Percentiles rank a stretch among this genome's conserved stretches.
phyloP scores from a whole-genome alignment of 1,140 invertebrate genomes.

The Drosophila murphyi region DNA sequence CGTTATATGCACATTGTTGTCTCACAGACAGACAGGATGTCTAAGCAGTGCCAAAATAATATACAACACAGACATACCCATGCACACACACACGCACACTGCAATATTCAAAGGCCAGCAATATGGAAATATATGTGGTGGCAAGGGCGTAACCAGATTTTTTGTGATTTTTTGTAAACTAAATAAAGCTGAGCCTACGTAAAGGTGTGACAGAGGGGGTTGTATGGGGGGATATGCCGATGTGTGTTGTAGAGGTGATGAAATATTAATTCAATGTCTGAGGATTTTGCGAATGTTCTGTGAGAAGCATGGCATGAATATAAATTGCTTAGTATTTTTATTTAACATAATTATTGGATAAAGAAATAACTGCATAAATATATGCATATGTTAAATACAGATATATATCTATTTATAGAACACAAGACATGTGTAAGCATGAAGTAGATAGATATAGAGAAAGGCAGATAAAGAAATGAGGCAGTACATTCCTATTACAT shows the following conservation, averaged over 20 bases:
- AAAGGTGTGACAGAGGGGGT: too few relatives aligned
- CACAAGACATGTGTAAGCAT: too few relatives aligned
- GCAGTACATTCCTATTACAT: too few relatives aligned
- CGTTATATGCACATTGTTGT: slow-evolving; percentile 41
- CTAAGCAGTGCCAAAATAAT: slow-evolving; percentile 32
- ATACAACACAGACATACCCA: slow-evolving; percentile 6
- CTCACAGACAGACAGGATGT: slow-evolving; percentile 31
- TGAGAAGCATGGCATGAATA: slow-evolving; percentile 14
- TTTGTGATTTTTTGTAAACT: too few relatives aligned
- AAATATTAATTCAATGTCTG: slow-evolving; percentile 66
- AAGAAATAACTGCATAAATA: background rate
- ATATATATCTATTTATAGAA: background rate
- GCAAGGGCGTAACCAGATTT: background rate
- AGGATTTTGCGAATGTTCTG: slow-evolving; percentile 58
- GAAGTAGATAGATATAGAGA: too few relatives aligned
- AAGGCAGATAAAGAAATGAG: too few relatives aligned
- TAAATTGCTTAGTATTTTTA: slow-evolving; percentile 11
- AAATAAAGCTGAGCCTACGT: too few relatives aligned
- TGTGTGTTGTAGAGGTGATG: too few relatives aligned
- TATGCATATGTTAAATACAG: slow-evolving; percentile 4
- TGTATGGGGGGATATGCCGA: too few relatives aligned
- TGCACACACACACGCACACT: background rate
- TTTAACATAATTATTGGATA: background rate
- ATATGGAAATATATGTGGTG: slow-evolving; percentile 43
- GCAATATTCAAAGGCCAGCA: background rate